A percentile compares a stretch with the other conserved stretches of the same genome.
Conservation (phyloP, 2,888 invertebrate genomes). For the Mesopsocus fuscifrons region DNA sequence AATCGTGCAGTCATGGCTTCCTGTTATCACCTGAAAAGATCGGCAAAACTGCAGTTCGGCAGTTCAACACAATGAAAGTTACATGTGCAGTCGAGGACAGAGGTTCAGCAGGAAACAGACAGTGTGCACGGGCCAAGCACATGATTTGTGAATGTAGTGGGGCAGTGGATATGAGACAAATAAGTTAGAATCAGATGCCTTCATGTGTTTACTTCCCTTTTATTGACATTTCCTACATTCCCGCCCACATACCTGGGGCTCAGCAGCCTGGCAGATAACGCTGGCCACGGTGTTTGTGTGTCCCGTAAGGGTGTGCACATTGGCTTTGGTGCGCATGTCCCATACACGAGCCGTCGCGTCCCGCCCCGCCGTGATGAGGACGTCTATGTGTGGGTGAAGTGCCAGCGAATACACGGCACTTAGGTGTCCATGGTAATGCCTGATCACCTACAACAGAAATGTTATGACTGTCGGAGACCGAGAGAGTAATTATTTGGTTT, state of each 20-base stretch:
- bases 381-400: conserved; percentile 88
- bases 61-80: too few relatives aligned
- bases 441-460: conserved; percentile 44
- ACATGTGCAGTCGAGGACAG: too few relatives aligned
- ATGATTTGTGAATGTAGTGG: too few relatives aligned
- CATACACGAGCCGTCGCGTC: conserved; percentile 94
- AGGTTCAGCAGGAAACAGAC: too few relatives aligned
- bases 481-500: not conserved
- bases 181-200: too few relatives aligned
- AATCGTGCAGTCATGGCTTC: conserved; percentile 92
- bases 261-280: conserved; percentile 78
- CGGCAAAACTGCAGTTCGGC: too few relatives aligned
- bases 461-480: not conserved
- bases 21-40: conserved; percentile 79
- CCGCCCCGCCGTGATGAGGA: conserved; percentile 81
- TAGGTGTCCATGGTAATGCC: conserved; percentile 97
- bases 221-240: too few relatives aligned
- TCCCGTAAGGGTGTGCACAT: conserved; percentile 87
- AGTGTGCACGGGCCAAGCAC: too few relatives aligned
- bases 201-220: too few relatives aligned
- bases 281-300: conserved; percentile 96
- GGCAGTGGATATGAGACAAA: too few relatives aligned
- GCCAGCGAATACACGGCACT: conserved; percentile 89
- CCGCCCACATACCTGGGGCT: conserved; percentile 83
- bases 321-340: conserved; percentile 98